A percentile compares a stretch with the other conserved stretches of the same genome.
These are phyloP conservation scores for Lagodon rhomboides DNA, from an alignment of 2,797 vertebrate species.

Conservation along the genomic window DNA sequence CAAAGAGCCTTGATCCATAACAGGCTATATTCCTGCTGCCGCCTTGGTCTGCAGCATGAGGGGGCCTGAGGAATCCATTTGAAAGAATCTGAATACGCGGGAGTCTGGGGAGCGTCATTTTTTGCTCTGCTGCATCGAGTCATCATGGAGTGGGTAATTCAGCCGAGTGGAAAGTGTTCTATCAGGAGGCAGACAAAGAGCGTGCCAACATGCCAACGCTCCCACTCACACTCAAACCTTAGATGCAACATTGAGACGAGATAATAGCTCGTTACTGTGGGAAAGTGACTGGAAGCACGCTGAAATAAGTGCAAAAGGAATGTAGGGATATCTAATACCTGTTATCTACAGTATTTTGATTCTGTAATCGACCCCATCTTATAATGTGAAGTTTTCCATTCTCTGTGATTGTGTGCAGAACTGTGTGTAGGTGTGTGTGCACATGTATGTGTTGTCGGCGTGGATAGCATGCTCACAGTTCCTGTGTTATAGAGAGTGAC, in stretches of 20 bases:
- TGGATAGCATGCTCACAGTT: constrained; percentile 29
- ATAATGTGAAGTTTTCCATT: constrained; percentile 10
- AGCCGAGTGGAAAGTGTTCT: constrained; percentile 79
- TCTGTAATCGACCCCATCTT: constrained; percentile 5
- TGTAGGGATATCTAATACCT: constrained; percentile 28
- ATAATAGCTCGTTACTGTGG: constrained; percentile 59
- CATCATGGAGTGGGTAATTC: constrained; percentile 76
- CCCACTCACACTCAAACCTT: constrained; percentile 46
- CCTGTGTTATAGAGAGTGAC: constrained; percentile 55
- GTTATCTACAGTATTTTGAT: constrained; percentile 29
- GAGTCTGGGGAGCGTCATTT: constrained; percentile 78
- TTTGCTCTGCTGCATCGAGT: constrained; percentile 80
- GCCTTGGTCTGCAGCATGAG: constrained; percentile 12
- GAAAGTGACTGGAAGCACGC: constrained; percentile 25
- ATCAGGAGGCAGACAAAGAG: constrained; percentile 76
- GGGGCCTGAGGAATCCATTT: constrained; percentile 61
- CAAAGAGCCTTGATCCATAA: constrained; percentile 54
- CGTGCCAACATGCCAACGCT: constrained; percentile 43
- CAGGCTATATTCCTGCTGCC: constrained; percentile 18
- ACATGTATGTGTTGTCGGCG: constrained; percentile 8
- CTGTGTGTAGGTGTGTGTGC: constrained; percentile 13
- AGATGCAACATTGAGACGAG: constrained; percentile 51
- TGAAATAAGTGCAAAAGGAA: constrained; percentile 23
- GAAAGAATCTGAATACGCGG: constrained; percentile 71
- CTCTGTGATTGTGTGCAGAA: not conserved